phyloP scores from a whole-genome alignment of 1,140 invertebrate genomes.

The Drosophila sproati region DNA sequence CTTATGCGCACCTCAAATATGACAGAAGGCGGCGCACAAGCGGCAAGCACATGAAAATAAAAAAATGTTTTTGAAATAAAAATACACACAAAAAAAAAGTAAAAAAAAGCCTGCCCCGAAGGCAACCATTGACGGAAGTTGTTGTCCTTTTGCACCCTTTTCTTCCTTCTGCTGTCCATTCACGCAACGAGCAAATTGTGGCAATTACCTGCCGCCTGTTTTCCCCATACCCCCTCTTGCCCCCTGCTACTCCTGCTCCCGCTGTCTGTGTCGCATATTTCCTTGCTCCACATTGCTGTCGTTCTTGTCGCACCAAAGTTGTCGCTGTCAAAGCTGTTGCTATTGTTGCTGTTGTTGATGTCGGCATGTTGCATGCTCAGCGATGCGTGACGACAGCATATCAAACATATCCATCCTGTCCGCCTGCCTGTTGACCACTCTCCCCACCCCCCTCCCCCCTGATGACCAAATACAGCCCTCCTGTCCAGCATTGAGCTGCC shows the following conservation, averaged over 20 bases:
- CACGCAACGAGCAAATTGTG: slow-evolving; percentile 82
- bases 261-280: slow-evolving; percentile 45
- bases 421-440: slow-evolving; percentile 14
- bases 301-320: slow-evolving; percentile 27
- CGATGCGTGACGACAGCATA: slow-evolving; percentile 79
- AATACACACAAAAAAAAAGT: slow-evolving; percentile 10
- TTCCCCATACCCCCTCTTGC: background rate
- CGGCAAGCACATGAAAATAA: slow-evolving; percentile 29
- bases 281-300: slow-evolving; percentile 56
- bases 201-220: slow-evolving; percentile 61
- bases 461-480: slow-evolving; percentile 1
- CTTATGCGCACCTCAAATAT: slow-evolving; percentile 81
- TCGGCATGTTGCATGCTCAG: slow-evolving; percentile 64
- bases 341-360: background rate
- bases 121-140: slow-evolving; percentile 62
- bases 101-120: slow-evolving; percentile 15
- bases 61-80: slow-evolving; percentile 6
- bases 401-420: slow-evolving; percentile 66
- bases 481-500: slow-evolving; percentile 11
- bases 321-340: no score
- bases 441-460: no score
- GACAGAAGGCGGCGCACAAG: slow-evolving; percentile 69
- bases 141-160: slow-evolving; percentile 57
- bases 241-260: background rate
- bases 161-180: slow-evolving; percentile 51